Evolutionary conservation across 2,797 vertebrate species (phyloP).

Genomic region (Ficedula albicollis): DNA sequence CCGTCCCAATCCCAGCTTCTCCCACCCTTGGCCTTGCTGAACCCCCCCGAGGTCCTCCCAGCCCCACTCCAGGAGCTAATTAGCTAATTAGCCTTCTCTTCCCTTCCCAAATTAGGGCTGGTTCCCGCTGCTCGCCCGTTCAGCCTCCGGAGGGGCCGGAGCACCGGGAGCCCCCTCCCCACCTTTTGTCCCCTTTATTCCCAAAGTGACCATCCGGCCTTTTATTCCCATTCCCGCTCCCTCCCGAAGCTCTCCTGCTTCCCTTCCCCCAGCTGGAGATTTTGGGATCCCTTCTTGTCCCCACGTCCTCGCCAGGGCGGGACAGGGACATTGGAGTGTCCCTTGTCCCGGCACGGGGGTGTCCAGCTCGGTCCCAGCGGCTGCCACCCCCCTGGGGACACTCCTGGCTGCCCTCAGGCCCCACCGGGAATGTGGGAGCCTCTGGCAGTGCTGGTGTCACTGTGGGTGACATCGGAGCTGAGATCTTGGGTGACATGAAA

Average conservation of each 20-base stretch:
- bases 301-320: not conserved
- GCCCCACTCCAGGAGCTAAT: not conserved
- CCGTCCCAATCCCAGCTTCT: not conserved
- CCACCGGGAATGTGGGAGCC: accelerated
- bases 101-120: not conserved
- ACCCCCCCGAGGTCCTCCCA: not conserved
- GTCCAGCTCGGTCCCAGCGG: accelerated
- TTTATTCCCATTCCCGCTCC: not conserved
- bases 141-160: not conserved
- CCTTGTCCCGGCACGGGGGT: accelerated
- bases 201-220: not conserved
- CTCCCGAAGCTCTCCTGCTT: not conserved
- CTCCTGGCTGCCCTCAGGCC: accelerated
- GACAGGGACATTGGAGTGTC: accelerated
- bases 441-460: not conserved
- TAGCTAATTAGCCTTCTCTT: not conserved
- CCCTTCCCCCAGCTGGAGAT: not conserved
- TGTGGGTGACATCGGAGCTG: accelerated
- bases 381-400: not conserved
- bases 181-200: not conserved
- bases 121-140: not conserved
- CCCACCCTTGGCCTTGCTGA: not conserved
- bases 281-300: not conserved
- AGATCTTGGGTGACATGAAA: not conserved
- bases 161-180: accelerated